A percentile compares a stretch with the other conserved stretches of the same genome.
These are phyloP conservation scores for Sinelater perroti DNA, from an alignment of 2,888 invertebrate genomes.

Conservation along the genomic window DNA sequence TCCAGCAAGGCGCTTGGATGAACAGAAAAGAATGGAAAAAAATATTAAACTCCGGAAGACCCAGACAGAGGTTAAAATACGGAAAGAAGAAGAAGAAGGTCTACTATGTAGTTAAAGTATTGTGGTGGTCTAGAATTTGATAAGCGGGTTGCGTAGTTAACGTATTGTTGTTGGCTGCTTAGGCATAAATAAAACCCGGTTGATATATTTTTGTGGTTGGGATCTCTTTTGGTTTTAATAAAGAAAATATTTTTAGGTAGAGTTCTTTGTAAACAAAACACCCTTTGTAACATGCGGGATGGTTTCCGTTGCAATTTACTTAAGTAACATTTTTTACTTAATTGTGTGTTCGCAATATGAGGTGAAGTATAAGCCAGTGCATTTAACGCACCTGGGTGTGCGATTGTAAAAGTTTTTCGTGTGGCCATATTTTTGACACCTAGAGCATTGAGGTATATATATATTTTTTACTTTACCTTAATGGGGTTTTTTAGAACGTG, in stretches of 20 bases:
- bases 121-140: too few species aligned
- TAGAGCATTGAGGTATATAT: constrained; percentile 31
- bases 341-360: constrained; percentile 25
- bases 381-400: constrained; percentile 35
- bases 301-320: constrained; percentile 22
- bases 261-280: constrained; percentile 37
- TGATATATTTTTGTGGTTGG: constrained; percentile 27
- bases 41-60: too few species aligned
- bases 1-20: too few species aligned
- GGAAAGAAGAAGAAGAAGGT: too few species aligned
- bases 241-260: constrained; percentile 27
- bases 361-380: constrained; percentile 31
- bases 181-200: constrained; percentile 2
- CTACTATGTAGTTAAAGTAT: too few species aligned
- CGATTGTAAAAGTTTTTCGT: constrained; percentile 35
- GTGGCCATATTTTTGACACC: constrained; percentile 36
- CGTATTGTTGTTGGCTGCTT: constrained; percentile 16
- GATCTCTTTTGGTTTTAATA: constrained; percentile 27
- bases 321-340: constrained; percentile 25
- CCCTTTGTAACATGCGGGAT: constrained; percentile 32
- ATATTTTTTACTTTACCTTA: too few species aligned
- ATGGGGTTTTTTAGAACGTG: constrained; percentile 21
- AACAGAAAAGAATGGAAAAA: too few species aligned
- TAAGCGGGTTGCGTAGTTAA: constrained; percentile 12
- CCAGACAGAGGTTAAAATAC: too few species aligned